These are phyloP conservation scores for Cyprinodon brontotheroides DNA, from an alignment of 2,113 vertebrate species.

Conservation along the genomic window DNA sequence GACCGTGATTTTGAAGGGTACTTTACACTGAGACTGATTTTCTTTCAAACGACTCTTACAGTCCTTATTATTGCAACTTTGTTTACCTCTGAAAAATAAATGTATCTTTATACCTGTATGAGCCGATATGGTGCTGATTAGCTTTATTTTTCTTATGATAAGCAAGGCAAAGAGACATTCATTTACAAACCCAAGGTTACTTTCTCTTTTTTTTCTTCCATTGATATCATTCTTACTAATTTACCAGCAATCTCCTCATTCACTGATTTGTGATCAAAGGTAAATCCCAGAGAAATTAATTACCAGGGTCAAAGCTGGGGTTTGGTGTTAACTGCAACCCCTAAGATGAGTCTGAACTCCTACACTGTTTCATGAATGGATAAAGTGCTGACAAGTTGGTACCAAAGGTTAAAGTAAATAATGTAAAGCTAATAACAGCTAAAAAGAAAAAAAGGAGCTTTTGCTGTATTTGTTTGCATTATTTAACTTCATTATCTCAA, in stretches of 20 bases:
- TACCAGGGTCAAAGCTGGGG: slow-evolving; percentile 64
- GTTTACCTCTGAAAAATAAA: neutral
- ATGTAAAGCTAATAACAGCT: neutral
- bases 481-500: neutral
- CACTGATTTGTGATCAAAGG: slow-evolving; percentile 49
- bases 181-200: slow-evolving; percentile 2
- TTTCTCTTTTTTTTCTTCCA: slow-evolving; percentile 23
- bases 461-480: neutral
- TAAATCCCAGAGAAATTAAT: slow-evolving; percentile 75
- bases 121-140: neutral
- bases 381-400: slow-evolving; percentile 5
- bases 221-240: slow-evolving; percentile 42
- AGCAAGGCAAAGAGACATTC: neutral
- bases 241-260: slow-evolving; percentile 27
- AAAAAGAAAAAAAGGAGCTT: neutral
- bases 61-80: neutral
- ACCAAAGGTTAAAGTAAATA: neutral
- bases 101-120: neutral
- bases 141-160: neutral
- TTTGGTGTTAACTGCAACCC: slow-evolving; percentile 63
- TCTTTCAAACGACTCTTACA: neutral
- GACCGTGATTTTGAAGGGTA: neutral
- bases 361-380: neutral
- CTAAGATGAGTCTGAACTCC: slow-evolving; percentile 48
- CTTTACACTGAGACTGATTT: neutral